Evolutionary conservation across 1,140 invertebrate species (phyloP), one percentile per base, ranked within the genome.

Genomic region (Babylonia areolata): DNA sequence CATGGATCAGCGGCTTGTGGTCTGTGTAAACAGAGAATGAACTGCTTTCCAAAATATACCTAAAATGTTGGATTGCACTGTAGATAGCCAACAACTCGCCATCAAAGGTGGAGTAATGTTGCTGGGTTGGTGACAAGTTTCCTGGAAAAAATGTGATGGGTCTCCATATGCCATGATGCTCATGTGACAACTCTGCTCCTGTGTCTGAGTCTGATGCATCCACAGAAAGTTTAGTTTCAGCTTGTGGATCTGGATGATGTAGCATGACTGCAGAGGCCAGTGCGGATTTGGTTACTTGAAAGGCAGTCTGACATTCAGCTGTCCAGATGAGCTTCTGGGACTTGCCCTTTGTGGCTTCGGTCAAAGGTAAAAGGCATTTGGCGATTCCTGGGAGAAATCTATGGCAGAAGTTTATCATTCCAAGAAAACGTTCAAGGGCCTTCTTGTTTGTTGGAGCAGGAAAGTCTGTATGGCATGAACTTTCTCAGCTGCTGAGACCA

Each of bases 381-480:
- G 58, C 58, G 17, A 83, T 35, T 5, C 58, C 58, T 37, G 58
- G 58, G 33, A 83, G 33, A 42, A 83, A 83, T 37, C 81, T 51
- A 54, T 83, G 81, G n/a, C 69, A 83, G 40, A 64, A 83, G 33
- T 83, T 33, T n/a, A 78, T 78, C 75, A 78, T 78, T 42, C 75
- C 35, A 12, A 78, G 75, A 28, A 78, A 78, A 78, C 28, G 71
- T 73, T 73, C 71, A 73, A 73, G 71, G 11, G 11, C 71, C 20
- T 73, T 73, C 35, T 73, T 73, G 35, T 37, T 23, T 11, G 75
- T 11, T 15, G 35, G 75, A 12, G 46, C 31, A 15, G 79, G 39
- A 12, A 81, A n/a, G 31, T 81, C 42, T 6, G 15, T 15, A 46
- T 46, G 5, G 42, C 42, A 15, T 15, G 42, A 46, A 46, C 42